Conservation (phyloP, 2,113 vertebrate species). For the Psilopsiagon aurifrons region DNA sequence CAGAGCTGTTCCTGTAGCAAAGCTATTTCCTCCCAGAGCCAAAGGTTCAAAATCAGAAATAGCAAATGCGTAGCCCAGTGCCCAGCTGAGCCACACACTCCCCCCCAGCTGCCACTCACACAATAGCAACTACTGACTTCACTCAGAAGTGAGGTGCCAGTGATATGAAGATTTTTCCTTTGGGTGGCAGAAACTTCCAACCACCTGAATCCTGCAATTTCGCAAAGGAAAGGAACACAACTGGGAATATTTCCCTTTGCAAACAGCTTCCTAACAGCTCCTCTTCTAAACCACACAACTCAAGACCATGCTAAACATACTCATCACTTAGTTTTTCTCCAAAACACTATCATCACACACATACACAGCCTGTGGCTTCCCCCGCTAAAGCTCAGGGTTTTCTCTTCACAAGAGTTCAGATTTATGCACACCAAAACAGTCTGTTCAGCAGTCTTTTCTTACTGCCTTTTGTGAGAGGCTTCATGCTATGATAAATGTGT, state of each 20-base stretch:
- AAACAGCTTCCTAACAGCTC: neutral
- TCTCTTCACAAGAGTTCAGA: neutral
- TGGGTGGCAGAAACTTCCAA: neutral
- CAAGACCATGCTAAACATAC: neutral
- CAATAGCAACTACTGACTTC: fast-evolving
- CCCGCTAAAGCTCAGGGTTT: neutral
- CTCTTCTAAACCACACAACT: neutral
- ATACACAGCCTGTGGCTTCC: neutral
- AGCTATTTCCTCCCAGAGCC: neutral
- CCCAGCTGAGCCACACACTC: too few species aligned
- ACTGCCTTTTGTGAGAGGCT: conserved; percentile 33
- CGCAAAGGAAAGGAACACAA: neutral
- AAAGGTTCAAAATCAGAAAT: neutral
- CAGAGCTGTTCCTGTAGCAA: neutral
- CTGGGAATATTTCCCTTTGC: neutral
- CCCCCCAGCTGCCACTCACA: neutral
- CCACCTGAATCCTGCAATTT: neutral
- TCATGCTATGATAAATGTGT: conserved; percentile 14
- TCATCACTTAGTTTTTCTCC: neutral
- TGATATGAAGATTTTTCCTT: neutral
- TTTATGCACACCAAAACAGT: neutral
- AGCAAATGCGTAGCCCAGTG: fast-evolving
- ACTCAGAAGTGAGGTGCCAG: neutral
- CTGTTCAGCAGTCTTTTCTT: neutral
- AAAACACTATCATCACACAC: neutral